Evolutionary conservation across 1,140 invertebrate species (phyloP).

Genomic region (Cydia fagiglandana): DNA sequence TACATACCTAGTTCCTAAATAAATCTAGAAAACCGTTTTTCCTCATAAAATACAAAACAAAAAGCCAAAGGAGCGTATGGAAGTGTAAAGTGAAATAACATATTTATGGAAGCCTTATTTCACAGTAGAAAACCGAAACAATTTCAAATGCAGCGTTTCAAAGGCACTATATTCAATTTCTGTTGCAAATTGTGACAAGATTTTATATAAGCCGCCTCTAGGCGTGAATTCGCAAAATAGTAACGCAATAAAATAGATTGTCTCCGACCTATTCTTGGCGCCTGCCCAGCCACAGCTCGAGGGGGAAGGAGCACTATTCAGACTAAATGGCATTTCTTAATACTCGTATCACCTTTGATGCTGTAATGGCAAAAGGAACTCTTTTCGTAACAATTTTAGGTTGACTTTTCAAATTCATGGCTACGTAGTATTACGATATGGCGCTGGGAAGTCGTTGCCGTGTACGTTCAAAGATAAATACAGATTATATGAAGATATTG

Average conservation of each 20-base stretch:
- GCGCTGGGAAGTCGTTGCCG: not conserved
- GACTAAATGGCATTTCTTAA: conserved; percentile 1
- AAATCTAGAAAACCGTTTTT: not conserved
- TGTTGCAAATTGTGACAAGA: conserved; percentile 29
- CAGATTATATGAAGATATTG: conserved; percentile 16
- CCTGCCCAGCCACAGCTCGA: conserved; percentile 18
- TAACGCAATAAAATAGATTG: conserved; percentile 29
- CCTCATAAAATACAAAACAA: not conserved
- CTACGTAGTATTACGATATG: not conserved
- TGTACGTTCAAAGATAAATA: conserved; percentile 12
- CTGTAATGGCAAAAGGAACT: not conserved
- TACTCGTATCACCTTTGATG: not conserved
- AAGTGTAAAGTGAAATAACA: not conserved
- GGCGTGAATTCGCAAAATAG: conserved; percentile 29
- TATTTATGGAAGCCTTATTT: conserved; percentile 5
- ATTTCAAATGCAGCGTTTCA: conserved; percentile 23
- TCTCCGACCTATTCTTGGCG: conserved; percentile 26
- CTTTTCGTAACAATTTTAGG: not conserved
- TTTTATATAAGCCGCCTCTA: conserved; percentile 29
- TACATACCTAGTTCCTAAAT: not conserved
- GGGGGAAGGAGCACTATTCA: conserved; percentile 13
- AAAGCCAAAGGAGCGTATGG: not conserved
- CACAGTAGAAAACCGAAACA: conserved; percentile 18
- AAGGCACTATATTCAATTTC: conserved; percentile 30
- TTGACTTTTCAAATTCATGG: not conserved